Percentiles rank a stretch among this genome's conserved stretches.
Evolutionary conservation across 2,113 vertebrate genomes (phyloP).

Genomic region (Talpa occidentalis): DNA sequence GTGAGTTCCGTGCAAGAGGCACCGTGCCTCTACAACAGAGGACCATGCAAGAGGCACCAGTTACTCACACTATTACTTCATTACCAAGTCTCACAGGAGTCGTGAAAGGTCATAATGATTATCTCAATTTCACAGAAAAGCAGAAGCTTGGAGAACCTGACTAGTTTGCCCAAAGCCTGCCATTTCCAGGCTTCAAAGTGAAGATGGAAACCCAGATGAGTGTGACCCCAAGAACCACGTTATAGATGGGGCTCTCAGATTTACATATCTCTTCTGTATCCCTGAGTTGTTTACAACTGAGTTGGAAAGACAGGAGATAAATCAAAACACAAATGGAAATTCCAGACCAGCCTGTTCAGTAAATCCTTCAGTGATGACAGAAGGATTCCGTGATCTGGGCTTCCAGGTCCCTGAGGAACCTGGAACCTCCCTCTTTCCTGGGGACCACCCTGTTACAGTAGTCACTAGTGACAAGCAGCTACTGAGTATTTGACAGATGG

Average conservation of each 20-base stretch:
- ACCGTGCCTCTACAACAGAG: neutral
- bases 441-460: no score
- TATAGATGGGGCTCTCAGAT: neutral
- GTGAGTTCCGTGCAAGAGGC: neutral
- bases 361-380: neutral
- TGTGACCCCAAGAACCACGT: neutral
- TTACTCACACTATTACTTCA: neutral
- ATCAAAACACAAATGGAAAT: neutral
- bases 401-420: no score
- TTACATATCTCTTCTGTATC: neutral
- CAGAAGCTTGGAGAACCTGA: neutral
- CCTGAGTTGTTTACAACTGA: neutral
- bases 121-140: slow-evolving; percentile 3
- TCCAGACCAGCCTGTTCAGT: neutral
- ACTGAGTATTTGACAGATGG: neutral
- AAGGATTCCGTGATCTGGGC: neutral
- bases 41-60: neutral
- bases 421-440: no score
- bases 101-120: neutral
- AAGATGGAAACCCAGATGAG: neutral
- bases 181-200: neutral
- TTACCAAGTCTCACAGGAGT: neutral
- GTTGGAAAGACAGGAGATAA: neutral
- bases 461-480: neutral
- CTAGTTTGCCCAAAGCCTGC: neutral